Evolutionary conservation across 1,140 invertebrate genomes (phyloP).

Genomic region (Mya arenaria): DNA sequence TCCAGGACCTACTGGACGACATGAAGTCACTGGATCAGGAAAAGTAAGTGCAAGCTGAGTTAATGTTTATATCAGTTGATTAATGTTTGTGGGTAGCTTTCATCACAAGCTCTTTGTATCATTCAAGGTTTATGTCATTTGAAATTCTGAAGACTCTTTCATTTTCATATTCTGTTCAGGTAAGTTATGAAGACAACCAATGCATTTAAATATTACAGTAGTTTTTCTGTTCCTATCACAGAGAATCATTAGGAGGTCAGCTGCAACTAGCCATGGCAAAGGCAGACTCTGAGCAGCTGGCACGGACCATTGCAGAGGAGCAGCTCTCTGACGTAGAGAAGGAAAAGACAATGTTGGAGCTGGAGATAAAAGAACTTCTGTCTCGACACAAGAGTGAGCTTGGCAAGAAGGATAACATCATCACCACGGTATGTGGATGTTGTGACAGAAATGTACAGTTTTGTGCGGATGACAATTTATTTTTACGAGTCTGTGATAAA

Average conservation of each 20-base stretch:
- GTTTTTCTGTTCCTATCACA: constrained; percentile 60
- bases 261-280: constrained; percentile 93
- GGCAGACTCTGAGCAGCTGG: constrained; percentile 94
- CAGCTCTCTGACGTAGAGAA: constrained; percentile 97
- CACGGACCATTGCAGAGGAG: constrained; percentile 95
- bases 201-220: too few relatives aligned
- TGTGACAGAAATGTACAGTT: neutral
- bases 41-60: constrained; percentile 74
- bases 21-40: constrained; percentile 73
- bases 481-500: neutral
- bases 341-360: constrained; percentile 96
- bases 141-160: too few relatives aligned
- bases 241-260: constrained; percentile 91
- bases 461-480: neutral
- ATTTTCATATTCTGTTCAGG: too few relatives aligned
- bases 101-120: too few relatives aligned
- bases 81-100: too few relatives aligned
- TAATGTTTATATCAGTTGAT: too few relatives aligned
- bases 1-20: constrained; percentile 89
- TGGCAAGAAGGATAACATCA: constrained; percentile 87
- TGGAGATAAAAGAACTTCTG: constrained; percentile 95
- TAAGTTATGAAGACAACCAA: too few relatives aligned
- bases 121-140: too few relatives aligned
- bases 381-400: constrained; percentile 93
- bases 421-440: constrained; percentile 61